Percentiles rank a stretch among this genome's conserved stretches.
phyloP scores from a whole-genome alignment of 2,113 vertebrate genomes.

The Myrmecophaga tridactyla region DNA sequence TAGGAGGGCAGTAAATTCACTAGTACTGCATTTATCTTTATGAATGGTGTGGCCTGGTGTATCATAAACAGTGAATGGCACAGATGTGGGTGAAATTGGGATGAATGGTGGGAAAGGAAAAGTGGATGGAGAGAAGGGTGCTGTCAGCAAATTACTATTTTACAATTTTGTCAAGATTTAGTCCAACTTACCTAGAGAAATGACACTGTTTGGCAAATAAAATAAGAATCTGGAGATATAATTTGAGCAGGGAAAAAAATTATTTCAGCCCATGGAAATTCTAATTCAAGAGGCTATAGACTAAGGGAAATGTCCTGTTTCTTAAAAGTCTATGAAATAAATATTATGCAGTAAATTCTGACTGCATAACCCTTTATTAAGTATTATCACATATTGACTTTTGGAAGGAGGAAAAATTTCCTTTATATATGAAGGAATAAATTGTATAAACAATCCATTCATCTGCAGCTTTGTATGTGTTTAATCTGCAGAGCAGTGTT shows the following conservation, averaged over 20 bases:
- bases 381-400: constrained; percentile 13
- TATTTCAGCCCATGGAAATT: not conserved
- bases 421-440: not conserved
- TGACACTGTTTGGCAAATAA: not conserved
- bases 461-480: constrained; percentile 58
- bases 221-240: not conserved
- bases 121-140: not conserved
- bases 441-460: constrained; percentile 57
- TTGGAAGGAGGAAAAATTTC: constrained; percentile 49
- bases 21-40: not conserved
- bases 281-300: not conserved
- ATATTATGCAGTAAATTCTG: not conserved
- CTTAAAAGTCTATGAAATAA: not conserved
- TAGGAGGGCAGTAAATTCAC: not conserved
- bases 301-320: not conserved
- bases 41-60: not conserved
- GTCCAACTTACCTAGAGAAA: not conserved
- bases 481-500: constrained; percentile 72
- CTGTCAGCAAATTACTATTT: not conserved
- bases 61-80: not conserved
- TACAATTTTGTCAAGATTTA: not conserved
- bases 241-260: not conserved
- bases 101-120: not conserved
- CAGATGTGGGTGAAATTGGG: not conserved
- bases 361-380: not conserved